Evolutionary conservation across 1,140 invertebrate species (phyloP).

Genomic region (Ooceraea biroi): DNA sequence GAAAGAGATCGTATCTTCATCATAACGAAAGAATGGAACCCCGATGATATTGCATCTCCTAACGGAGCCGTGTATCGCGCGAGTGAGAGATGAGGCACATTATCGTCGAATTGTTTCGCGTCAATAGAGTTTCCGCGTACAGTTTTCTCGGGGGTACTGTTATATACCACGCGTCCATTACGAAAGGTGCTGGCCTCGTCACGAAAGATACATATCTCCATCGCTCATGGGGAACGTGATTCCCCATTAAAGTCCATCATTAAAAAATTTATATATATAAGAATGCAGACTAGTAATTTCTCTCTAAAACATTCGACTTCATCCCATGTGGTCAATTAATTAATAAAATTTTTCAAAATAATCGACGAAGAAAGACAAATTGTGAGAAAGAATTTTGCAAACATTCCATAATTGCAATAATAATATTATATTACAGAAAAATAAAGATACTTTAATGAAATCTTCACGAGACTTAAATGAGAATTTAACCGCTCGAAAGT

Average conservation of each 20-base stretch:
- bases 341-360: too few species aligned
- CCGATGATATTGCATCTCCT: constrained; percentile 66
- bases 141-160: constrained; percentile 35
- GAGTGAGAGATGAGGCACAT: constrained; percentile 53
- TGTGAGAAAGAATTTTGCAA: too few species aligned
- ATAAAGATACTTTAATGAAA: constrained; percentile 38
- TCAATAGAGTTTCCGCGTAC: constrained; percentile 57
- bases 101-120: constrained; percentile 53
- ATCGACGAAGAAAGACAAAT: too few species aligned
- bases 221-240: background rate
- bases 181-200: constrained; percentile 14
- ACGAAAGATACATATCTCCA: background rate
- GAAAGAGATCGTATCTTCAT: constrained; percentile 65
- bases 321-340: background rate
- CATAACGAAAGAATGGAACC: constrained; percentile 65
- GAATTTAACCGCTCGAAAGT: constrained; percentile 27
- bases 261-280: background rate
- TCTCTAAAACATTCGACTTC: background rate
- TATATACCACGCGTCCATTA: constrained; percentile 23
- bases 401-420: too few species aligned
- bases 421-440: constrained; percentile 9
- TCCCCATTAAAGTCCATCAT: too few species aligned
- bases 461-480: background rate
- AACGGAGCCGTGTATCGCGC: constrained; percentile 52
- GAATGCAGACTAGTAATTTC: background rate